Conservation (phyloP, 2,888 invertebrate genomes). For the Spodoptera picta region DNA sequence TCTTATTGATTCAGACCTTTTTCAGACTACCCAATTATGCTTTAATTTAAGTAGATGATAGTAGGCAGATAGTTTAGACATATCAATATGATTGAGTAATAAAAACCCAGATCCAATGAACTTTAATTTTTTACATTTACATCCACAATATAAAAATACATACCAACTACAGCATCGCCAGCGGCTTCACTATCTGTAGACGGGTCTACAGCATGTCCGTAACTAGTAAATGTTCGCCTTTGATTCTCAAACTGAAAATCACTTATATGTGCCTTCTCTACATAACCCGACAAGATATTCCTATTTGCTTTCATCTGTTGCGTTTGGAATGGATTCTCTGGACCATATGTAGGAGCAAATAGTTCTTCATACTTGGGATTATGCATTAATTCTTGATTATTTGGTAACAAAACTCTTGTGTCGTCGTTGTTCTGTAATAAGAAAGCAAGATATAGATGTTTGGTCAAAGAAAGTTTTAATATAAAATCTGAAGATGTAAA, state of each 20-base stretch:
- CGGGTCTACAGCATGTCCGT: slow-evolving; percentile 98
- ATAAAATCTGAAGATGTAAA: no score
- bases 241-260: slow-evolving; percentile 99
- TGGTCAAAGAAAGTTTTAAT: no score
- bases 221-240: slow-evolving; percentile 97
- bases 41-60: no score
- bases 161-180: slow-evolving; percentile 86
- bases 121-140: no score
- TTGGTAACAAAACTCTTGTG: slow-evolving; percentile 92
- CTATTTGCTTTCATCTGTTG: slow-evolving; percentile 95
- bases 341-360: slow-evolving; percentile 97
- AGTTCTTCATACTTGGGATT: slow-evolving; percentile 98
- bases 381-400: slow-evolving; percentile 94
- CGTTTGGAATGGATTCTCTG: slow-evolving; percentile 97
- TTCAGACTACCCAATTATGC: no score
- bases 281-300: slow-evolving; percentile 97
- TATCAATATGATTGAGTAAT: no score
- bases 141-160: slow-evolving; percentile 37
- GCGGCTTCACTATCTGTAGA: slow-evolving; percentile 91
- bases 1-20: no score
- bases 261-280: slow-evolving; percentile 98
- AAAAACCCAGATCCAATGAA: no score
- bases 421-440: slow-evolving; percentile 91
- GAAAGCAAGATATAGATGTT: slow-evolving; percentile 14
- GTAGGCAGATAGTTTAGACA: no score